These are phyloP conservation scores for Masnerella sp. DNA, from an alignment of 2,888 invertebrate species.

Conservation along the genomic window DNA sequence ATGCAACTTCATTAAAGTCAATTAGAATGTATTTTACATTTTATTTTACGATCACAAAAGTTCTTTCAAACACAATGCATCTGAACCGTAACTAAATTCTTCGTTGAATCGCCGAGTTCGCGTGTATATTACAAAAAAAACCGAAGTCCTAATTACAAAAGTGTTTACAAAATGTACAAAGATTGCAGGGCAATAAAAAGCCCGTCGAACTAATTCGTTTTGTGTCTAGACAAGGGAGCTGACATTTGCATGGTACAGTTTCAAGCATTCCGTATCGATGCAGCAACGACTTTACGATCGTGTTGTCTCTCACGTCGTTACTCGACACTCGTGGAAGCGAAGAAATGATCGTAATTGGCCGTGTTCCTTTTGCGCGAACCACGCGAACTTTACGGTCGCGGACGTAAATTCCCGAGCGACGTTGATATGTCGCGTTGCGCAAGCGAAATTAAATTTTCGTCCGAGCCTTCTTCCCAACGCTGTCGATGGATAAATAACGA, in stretches of 20 bases:
- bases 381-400: slow-evolving; percentile 25
- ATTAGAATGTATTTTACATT: no score
- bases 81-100: no score
- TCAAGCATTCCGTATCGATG: slow-evolving; percentile 21
- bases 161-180: slow-evolving; percentile 1
- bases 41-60: no score
- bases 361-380: slow-evolving; percentile 35
- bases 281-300: slow-evolving; percentile 27
- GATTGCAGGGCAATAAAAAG: slow-evolving; percentile 7
- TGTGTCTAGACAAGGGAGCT: slow-evolving; percentile 10
- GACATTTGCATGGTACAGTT: slow-evolving; percentile 37
- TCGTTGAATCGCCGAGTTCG: no score
- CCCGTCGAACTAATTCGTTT: slow-evolving; percentile 10
- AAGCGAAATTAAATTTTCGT: slow-evolving; percentile 43
- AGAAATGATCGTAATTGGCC: slow-evolving; percentile 36
- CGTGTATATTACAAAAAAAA: no score
- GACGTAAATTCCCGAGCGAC: slow-evolving; percentile 11
- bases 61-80: no score
- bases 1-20: no score
- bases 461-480: slow-evolving; percentile 35
- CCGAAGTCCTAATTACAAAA: slow-evolving; percentile 13
- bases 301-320: slow-evolving; percentile 34
- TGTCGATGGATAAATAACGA: slow-evolving; percentile 42
- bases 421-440: slow-evolving; percentile 39
- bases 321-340: slow-evolving; percentile 1